Evolutionary conservation across 2,797 vertebrate genomes (phyloP), one percentile per base, ranked within the genome.

Genomic region (Chaetophractus vellerosus): DNA sequence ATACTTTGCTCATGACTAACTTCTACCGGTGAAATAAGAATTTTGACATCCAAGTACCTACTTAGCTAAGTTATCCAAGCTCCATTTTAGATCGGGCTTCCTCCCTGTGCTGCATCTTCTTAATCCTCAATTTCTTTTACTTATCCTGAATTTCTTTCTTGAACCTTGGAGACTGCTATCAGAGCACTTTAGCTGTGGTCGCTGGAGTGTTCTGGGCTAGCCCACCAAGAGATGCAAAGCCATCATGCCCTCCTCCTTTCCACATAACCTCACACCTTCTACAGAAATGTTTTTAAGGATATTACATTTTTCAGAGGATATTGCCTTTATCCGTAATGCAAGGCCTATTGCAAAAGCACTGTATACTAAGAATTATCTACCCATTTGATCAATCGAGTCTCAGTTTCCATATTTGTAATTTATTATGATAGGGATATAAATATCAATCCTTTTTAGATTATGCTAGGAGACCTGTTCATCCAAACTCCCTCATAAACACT

Each of bases 61-160:
- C 21, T 95, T 63, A 74, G 36, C 78, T 78, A 57, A 50, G 11
- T 90, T 59, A 90, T 52, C 80, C 86, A 82, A 79, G 63, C 59
- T 81, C 92, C 88, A n/a, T 81, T 86, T 76, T 31, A 66, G 45
- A 95, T 57, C 76, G 69, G 11, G 9, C 11, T 94, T 97, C 86
- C 87, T 95, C 72, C 66, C 87, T 90, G 74, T 36, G 24, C n/a
- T 33, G n/a, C 21, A 71, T 48, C 88, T 91, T 36, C 79, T 68
- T 83, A 85, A 91, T 76, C 92, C 63, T 78, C 91, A 72, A 38
- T 87, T 97, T 93, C 84, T 94, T 94, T 86, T 64, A 59, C 85
- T 63, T 78, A 75, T 75, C 91, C 63, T 88, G 74, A 94, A 90
- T 84, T 89, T 59, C 33, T 94, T 81, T 88, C 55, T 79, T 91